These are phyloP conservation scores for Tragulus kanchil DNA, from an alignment of 2,113 vertebrate genomes.

Conservation along the genomic window DNA sequence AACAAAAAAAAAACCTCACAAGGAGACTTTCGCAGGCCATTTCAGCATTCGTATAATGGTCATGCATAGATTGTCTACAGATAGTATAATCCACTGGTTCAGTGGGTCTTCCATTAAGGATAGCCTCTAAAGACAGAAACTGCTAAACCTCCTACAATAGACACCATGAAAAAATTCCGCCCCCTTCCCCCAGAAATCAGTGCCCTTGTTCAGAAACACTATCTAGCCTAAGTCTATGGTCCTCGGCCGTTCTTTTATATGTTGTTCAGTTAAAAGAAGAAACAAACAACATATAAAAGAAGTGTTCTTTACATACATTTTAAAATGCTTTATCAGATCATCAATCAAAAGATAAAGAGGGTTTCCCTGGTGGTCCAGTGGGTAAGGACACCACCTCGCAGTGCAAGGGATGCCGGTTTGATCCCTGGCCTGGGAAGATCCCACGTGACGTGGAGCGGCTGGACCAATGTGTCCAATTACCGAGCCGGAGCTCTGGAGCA, in stretches of 20 bases:
- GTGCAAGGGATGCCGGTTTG: no score
- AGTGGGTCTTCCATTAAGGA: neutral
- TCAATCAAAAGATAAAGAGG: neutral
- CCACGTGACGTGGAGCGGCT: no score
- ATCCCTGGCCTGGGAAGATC: no score
- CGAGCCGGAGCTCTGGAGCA: no score
- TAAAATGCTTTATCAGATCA: conserved; percentile 5
- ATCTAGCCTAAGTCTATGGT: neutral
- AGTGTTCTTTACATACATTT: neutral
- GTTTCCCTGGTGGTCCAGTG: no score
- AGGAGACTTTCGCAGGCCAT: neutral
- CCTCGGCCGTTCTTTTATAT: neutral
- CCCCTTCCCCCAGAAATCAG: neutral
- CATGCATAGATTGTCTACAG: neutral
- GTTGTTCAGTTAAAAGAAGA: neutral
- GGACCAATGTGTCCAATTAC: no score
- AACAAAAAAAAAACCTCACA: neutral
- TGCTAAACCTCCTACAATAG: neutral
- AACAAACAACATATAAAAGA: neutral
- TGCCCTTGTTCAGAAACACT: neutral
- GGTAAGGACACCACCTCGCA: no score
- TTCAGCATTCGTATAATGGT: neutral
- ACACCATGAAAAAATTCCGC: neutral
- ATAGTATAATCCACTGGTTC: neutral
- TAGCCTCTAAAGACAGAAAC: neutral